A percentile compares a stretch with the other conserved stretches of the same genome.
phyloP scores from a whole-genome alignment of 2,797 vertebrate genomes.

The Rhincodon typus region DNA sequence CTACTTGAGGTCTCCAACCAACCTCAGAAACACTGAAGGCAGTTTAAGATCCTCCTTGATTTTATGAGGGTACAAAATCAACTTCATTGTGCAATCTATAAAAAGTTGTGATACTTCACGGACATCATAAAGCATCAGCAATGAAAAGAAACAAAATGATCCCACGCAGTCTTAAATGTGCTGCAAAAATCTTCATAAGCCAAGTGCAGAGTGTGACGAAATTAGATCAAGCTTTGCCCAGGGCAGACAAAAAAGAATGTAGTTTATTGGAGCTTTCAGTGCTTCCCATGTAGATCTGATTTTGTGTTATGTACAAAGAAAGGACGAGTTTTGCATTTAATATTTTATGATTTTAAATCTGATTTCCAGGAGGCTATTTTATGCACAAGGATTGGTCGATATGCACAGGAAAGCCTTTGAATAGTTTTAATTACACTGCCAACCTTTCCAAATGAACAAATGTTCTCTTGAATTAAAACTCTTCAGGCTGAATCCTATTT shows the following conservation, averaged over 20 bases:
- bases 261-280: not conserved
- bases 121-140: constrained; percentile 18
- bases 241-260: not conserved
- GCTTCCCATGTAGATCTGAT: not conserved
- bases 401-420: not conserved
- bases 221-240: not conserved
- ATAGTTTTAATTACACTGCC: not conserved
- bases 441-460: constrained; percentile 27
- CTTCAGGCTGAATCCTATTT: constrained; percentile 33
- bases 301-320: not conserved
- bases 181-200: not conserved
- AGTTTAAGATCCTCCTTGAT: not conserved
- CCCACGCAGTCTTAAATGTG: constrained; percentile 1
- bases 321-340: not conserved
- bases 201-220: not conserved
- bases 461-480: constrained; percentile 4
- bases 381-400: not conserved
- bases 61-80: not conserved
- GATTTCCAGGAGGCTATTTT: constrained; percentile 18
- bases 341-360: constrained; percentile 26
- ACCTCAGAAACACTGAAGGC: not conserved
- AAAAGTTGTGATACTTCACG: not conserved
- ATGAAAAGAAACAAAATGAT: constrained; percentile 6
- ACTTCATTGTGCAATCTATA: not conserved
- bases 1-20: not conserved